Conservation (phyloP, 2,113 vertebrate species). For the Cyanistes caeruleus region DNA sequence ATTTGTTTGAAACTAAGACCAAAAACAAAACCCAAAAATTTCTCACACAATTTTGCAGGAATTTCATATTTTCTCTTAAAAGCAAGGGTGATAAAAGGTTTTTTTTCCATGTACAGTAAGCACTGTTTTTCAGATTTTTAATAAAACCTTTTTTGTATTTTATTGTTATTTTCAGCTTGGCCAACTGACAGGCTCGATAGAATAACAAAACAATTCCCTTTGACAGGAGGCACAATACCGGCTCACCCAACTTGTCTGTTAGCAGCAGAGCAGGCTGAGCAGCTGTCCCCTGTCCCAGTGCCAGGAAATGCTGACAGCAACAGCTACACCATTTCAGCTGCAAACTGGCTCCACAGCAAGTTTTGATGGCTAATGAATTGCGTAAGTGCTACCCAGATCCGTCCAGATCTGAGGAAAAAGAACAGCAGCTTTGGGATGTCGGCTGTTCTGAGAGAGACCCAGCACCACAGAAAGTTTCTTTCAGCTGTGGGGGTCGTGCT, state of each 20-base stretch:
- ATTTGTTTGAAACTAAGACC: background rate
- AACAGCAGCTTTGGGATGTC: background rate
- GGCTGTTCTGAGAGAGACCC: background rate
- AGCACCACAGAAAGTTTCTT: background rate
- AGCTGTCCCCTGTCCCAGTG: constrained; percentile 49
- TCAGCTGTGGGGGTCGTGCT: accelerated
- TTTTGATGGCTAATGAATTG: constrained; percentile 32
- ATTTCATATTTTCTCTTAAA: background rate
- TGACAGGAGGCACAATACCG: constrained; percentile 30
- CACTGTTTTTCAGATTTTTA: background rate
- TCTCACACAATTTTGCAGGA: background rate
- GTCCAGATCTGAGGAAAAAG: background rate
- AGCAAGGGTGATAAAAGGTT: background rate
- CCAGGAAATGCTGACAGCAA: constrained; percentile 53
- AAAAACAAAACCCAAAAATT: background rate
- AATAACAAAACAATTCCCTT: background rate
- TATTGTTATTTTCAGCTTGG: background rate
- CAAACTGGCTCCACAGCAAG: background rate
- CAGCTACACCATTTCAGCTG: constrained; percentile 42
- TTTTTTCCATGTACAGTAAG: background rate
- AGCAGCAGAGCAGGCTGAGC: constrained; percentile 38
- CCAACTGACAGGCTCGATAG: background rate
- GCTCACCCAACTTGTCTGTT: background rate
- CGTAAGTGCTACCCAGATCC: background rate
- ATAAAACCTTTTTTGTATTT: background rate